Conservation (phyloP, 2,113 vertebrate genomes). For the Leptosomus discolor region DNA sequence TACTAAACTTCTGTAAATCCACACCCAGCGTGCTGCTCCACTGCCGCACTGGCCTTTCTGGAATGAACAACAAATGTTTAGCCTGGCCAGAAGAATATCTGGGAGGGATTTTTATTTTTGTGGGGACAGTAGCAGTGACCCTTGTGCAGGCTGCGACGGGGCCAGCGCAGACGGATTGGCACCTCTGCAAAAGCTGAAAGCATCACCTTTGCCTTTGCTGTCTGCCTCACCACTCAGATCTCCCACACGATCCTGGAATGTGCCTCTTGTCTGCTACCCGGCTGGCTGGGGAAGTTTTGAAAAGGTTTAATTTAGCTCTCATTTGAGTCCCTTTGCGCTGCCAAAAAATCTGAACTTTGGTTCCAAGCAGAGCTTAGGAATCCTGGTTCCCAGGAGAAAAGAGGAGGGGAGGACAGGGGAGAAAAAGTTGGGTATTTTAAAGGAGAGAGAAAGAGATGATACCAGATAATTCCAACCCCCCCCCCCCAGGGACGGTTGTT, state of each 20-base stretch:
- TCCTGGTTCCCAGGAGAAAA: conserved; percentile 39
- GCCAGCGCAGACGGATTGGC: not conserved
- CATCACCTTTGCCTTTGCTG: conserved; percentile 51
- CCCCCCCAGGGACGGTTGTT: not conserved
- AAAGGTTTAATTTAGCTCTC: conserved; percentile 59
- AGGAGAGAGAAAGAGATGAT: not conserved
- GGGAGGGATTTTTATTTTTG: not conserved
- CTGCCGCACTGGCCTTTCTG: not conserved
- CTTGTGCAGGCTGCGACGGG: rapidly evolving
- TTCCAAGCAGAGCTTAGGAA: conserved; percentile 47
- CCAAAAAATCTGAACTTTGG: conserved; percentile 53
- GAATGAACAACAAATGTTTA: not conserved
- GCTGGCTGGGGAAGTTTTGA: conserved; percentile 27
- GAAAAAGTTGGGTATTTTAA: not conserved
- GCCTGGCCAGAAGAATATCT: not conserved
- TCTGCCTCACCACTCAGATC: conserved; percentile 23
- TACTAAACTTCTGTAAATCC: not conserved
- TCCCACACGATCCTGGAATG: conserved; percentile 51
- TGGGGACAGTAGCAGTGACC: not conserved
- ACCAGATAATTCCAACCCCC: not conserved
- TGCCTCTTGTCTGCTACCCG: conserved; percentile 57
- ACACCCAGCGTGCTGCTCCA: not conserved
- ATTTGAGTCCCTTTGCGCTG: not conserved
- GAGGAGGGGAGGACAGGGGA: not conserved
- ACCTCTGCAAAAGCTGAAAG: conserved; percentile 1